Percentiles rank a stretch among this genome's conserved stretches.
Evolutionary conservation across 2,888 invertebrate species (phyloP).

Genomic region (Pristionchus japonicus): DNA sequence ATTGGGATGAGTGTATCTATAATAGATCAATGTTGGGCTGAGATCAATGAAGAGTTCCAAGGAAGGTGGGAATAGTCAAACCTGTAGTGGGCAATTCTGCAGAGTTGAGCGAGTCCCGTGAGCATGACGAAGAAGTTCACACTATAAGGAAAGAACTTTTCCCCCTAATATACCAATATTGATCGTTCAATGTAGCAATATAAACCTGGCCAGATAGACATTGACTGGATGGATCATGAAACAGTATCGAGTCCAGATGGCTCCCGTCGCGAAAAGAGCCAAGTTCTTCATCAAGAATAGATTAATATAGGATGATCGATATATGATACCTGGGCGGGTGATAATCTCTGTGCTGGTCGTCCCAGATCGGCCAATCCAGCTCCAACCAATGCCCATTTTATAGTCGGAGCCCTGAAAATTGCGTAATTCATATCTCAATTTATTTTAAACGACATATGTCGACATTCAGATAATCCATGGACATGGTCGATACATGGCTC

Average conservation of each 20-base stretch:
- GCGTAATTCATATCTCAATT: too few species aligned
- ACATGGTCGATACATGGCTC: neutral
- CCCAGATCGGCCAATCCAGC: constrained; percentile 91
- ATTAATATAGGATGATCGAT: neutral
- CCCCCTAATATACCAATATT: too few species aligned
- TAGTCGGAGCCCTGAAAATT: constrained; percentile 88
- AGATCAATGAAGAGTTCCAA: too few species aligned
- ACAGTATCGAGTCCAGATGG: constrained; percentile 96
- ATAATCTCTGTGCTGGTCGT: constrained; percentile 88
- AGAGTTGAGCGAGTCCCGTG: constrained; percentile 88
- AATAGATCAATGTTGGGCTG: too few species aligned
- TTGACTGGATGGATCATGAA: constrained; percentile 97
- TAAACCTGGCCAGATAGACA: constrained; percentile 92
- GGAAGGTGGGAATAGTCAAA: too few species aligned
- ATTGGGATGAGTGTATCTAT: constrained; percentile 33
- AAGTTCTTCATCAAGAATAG: constrained; percentile 56
- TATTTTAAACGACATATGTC: too few species aligned
- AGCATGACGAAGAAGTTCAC: constrained; percentile 96
- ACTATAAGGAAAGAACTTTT: too few species aligned
- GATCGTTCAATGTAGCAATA: too few species aligned
- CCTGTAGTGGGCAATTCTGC: constrained; percentile 79
- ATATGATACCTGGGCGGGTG: constrained; percentile 54
- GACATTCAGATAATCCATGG: too few species aligned
- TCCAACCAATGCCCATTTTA: constrained; percentile 90
- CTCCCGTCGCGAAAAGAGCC: constrained; percentile 75